Evolutionary conservation across 1,140 invertebrate genomes (phyloP).

Genomic region (Drosophila tani): DNA sequence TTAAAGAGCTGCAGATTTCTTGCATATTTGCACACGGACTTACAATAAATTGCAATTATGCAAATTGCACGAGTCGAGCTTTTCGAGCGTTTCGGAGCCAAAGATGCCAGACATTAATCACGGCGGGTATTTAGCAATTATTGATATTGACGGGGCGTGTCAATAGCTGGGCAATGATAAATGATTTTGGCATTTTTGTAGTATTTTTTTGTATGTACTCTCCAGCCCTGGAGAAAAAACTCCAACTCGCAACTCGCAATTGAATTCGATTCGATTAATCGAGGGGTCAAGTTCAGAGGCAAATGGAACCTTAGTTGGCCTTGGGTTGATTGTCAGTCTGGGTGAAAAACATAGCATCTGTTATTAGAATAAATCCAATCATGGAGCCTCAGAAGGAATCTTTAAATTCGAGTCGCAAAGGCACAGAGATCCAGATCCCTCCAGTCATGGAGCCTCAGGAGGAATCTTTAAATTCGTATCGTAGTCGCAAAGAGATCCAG

Average conservation of each 20-base stretch:
- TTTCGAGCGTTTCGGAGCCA: constrained; percentile 24
- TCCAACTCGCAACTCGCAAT: constrained; percentile 12
- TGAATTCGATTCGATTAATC: constrained; percentile 11
- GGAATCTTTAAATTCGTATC: too few relatives aligned
- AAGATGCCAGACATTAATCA: constrained; percentile 75
- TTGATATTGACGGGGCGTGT: constrained; percentile 72
- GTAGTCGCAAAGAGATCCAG: background rate
- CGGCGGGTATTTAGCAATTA: constrained; percentile 70
- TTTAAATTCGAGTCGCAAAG: background rate
- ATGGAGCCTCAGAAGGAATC: background rate
- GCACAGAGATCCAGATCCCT: background rate
- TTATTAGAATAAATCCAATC: background rate
- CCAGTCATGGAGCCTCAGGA: background rate
- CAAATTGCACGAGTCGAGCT: constrained; percentile 56
- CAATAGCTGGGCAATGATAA: constrained; percentile 61
- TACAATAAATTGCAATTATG: constrained; percentile 83
- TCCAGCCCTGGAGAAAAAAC: constrained; percentile 12
- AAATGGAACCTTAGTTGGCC: constrained; percentile 13
- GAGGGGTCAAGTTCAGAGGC: constrained; percentile 51
- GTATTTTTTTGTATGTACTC: background rate
- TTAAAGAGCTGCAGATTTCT: constrained; percentile 67
- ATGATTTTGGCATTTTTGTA: constrained; percentile 46
- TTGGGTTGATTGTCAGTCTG: background rate
- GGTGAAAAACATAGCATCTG: too few relatives aligned
- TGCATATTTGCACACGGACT: constrained; percentile 76